Percentiles rank a stretch among this genome's conserved stretches.
Conservation (phyloP, 1,140 invertebrate genomes). For the Pachypeltis micranthus region DNA sequence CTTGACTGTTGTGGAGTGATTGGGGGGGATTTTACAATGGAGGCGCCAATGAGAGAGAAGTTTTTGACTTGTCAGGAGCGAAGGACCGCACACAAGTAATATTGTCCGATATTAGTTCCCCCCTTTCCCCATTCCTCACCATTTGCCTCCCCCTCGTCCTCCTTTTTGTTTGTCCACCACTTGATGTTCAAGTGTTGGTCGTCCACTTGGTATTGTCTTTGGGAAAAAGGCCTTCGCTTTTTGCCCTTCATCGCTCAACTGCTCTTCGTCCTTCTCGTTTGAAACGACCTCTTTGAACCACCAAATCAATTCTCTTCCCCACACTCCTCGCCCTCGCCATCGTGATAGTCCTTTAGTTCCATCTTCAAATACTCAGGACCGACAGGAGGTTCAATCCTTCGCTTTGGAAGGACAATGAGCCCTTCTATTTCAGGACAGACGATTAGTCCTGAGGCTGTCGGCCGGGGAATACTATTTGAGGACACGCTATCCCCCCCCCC, state of each 20-base stretch:
- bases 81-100: conserved; percentile 8
- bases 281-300: too few species aligned
- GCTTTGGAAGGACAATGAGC: not conserved
- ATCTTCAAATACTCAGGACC: too few species aligned
- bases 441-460: too few species aligned
- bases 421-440: too few species aligned
- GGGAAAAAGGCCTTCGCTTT: not conserved
- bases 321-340: too few species aligned
- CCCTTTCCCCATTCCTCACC: not conserved
- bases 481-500: too few species aligned
- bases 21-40: not conserved
- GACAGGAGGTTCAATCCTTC: too few species aligned
- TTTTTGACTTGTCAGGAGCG: conserved; percentile 6
- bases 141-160: not conserved
- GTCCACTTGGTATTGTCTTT: conserved; percentile 5
- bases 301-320: too few species aligned
- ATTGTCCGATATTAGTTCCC: conserved; percentile 5
- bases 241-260: not conserved
- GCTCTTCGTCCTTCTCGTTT: not conserved
- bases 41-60: conserved; percentile 7
- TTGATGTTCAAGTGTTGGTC: conserved; percentile 4
- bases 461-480: too few species aligned
- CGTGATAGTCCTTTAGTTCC: too few species aligned
- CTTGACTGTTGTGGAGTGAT: too few species aligned
- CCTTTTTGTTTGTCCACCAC: conserved; percentile 8